Percentiles rank a stretch among this genome's conserved stretches.
These are phyloP conservation scores for Avahi laniger DNA, from an alignment of 2,797 vertebrate species.

Conservation along the genomic window DNA sequence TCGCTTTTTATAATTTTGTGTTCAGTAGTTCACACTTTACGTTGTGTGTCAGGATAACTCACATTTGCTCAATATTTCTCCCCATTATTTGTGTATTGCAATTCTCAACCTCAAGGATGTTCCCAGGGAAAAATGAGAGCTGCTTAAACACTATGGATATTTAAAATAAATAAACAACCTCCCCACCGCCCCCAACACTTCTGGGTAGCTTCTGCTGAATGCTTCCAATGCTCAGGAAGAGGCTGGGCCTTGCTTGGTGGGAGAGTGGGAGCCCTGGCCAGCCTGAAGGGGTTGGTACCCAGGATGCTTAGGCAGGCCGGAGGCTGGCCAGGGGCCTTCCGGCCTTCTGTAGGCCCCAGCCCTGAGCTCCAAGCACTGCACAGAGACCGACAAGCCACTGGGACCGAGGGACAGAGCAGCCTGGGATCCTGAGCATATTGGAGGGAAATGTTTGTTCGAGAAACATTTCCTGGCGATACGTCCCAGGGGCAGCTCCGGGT, in stretches of 20 bases:
- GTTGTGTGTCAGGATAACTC: neutral
- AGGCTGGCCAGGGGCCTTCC: neutral
- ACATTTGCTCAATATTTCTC: neutral
- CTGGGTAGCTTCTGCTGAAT: neutral
- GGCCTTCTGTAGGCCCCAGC: neutral
- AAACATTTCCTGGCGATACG: neutral
- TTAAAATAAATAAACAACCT: neutral
- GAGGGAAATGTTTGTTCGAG: neutral
- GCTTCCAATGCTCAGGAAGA: neutral
- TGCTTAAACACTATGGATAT: neutral
- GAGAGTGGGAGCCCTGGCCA: neutral
- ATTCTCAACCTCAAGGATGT: neutral
- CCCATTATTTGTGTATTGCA: neutral
- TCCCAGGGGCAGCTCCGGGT: neutral
- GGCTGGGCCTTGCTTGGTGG: neutral
- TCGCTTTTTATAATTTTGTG: neutral
- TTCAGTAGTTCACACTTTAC: neutral
- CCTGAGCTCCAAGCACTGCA: neutral
- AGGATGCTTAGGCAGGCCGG: too few species aligned
- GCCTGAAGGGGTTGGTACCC: rapidly evolving
- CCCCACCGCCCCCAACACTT: too few species aligned
- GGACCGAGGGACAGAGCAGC: neutral
- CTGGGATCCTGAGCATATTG: neutral
- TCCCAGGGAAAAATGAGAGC: neutral
- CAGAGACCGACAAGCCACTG: neutral